phyloP scores from a whole-genome alignment of 2,113 vertebrate genomes.

The Xenopus borealis region DNA sequence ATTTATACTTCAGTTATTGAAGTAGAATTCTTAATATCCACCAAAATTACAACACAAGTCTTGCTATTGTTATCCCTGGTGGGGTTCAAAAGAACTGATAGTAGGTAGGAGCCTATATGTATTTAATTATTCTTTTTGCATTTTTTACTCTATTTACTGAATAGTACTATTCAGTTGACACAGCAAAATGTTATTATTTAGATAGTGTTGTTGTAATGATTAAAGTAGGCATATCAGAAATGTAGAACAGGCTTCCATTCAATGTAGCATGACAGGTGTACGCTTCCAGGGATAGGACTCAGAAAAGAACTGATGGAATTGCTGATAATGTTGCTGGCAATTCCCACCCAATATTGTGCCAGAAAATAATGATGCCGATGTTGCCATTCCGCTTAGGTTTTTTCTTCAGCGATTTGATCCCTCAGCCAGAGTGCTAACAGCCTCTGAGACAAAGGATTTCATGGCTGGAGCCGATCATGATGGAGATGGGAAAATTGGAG shows the following conservation, averaged over 20 bases:
- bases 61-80: no score
- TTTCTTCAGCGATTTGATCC: conserved; percentile 88
- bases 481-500: conserved; percentile 89
- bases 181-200: no score
- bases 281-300: neutral
- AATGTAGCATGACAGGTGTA: neutral
- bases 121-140: no score
- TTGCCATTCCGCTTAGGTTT: conserved; percentile 64
- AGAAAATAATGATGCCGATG: neutral
- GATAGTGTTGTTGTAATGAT: no score
- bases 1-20: no score
- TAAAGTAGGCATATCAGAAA: neutral
- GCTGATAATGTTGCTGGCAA: neutral
- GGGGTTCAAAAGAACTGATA: no score
- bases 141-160: no score
- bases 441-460: conserved; percentile 82
- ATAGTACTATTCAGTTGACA: no score
- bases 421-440: conserved; percentile 78
- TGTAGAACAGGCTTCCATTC: neutral
- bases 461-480: conserved; percentile 84
- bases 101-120: no score
- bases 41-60: no score
- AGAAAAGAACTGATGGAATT: neutral
- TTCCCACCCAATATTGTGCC: neutral
- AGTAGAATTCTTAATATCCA: no score